Base-by-base conservation (phyloP, 2,797 vertebrate genomes). In the Cirrhinus mrigala region DNA sequence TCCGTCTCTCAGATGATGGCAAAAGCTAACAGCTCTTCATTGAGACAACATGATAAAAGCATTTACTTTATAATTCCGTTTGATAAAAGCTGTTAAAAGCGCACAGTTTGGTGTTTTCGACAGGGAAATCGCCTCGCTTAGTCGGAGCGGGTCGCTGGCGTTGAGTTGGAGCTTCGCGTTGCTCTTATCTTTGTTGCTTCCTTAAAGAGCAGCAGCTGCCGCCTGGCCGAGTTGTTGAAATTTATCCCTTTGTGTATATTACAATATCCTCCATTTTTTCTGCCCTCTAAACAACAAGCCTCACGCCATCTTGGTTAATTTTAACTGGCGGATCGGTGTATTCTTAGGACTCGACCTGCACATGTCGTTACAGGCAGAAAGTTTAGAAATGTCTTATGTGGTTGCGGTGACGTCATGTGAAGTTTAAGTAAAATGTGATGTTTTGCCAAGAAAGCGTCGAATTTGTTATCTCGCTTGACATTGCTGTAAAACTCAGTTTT, bases 201-300 rank as follows among this genome's bases (percentile, higher is more conserved):
- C 96, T 96, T 94, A 91, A 95, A 95, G 94, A 90, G 94, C 90
- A 90, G 95, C 96, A 94, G 96, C 97, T 95, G 97, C 96, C 87
- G 96, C 91, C 91, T 87, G 95, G 95, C 95, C 91, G 96, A 96
- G 95, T 96, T 96, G 96, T 94, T 96, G 96, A 97, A 97, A 97
- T 98, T 94, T 96, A 96, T 98, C 97, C 97, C 97, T 99, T 99
- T 99, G 98, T 99, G 97, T 98, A 97, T 97, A 98, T 98, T 97
- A 98, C 97, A 98, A 98, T 99, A 98, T 98, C 98, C 97, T 99
- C 98, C 98, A 99, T 99, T 97, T 98, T 93, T 96, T 96, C 95
- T 96, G 96, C 96, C 97, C 96, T 97, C 95, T 97, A 97, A 98
- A 99, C 98, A 98, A 99, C 98, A 97, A 98, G 97, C 94, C 97